Conservation (phyloP, 2,797 vertebrate genomes). For the Argya squamiceps region DNA sequence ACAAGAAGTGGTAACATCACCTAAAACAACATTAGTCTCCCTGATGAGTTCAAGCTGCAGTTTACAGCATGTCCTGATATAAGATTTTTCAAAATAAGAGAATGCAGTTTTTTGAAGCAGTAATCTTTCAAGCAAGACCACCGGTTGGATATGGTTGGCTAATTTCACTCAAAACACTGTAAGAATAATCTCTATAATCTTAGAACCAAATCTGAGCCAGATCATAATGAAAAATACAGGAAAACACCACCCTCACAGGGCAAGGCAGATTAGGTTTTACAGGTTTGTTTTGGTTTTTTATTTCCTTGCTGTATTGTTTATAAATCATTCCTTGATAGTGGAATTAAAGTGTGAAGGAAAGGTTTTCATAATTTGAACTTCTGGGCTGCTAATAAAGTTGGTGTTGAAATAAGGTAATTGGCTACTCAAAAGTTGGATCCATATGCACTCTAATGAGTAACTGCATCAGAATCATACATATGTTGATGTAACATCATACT, state of each 20-base stretch:
- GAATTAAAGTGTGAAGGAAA: not conserved
- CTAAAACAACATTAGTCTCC: slow-evolving; percentile 44
- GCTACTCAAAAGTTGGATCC: not conserved
- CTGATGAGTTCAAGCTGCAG: not conserved
- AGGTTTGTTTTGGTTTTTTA: not conserved
- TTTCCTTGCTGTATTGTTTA: not conserved
- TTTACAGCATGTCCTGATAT: slow-evolving; percentile 11
- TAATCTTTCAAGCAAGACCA: not conserved
- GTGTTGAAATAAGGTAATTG: not conserved
- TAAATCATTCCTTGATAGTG: not conserved
- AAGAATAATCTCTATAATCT: not conserved
- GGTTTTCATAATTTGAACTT: not conserved
- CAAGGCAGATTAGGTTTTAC: not conserved
- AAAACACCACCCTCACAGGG: not conserved
- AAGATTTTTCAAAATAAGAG: not conserved
- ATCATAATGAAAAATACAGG: not conserved
- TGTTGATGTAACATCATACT: not conserved
- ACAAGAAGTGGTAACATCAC: not conserved
- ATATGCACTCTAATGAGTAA: not conserved
- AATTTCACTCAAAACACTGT: not conserved
- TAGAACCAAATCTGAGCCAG: not conserved
- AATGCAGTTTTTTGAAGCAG: not conserved
- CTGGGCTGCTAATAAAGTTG: not conserved
- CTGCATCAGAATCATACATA: not conserved
- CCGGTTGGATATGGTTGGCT: not conserved